phyloP scores from a whole-genome alignment of 53 echinoderm and acorn worm genomes.

The Apostichopus leukothele region DNA sequence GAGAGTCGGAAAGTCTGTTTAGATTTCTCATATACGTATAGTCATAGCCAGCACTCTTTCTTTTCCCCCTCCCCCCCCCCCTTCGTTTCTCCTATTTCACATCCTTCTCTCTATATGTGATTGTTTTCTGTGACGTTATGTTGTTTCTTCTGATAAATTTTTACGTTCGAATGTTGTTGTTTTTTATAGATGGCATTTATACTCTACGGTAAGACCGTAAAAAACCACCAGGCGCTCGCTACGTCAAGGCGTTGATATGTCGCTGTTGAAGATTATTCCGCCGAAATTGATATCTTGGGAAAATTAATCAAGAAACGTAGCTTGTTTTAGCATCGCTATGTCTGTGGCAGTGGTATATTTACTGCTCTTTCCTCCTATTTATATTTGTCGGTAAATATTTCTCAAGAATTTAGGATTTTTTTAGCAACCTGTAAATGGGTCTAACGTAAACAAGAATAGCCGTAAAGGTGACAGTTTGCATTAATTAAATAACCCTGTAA shows the following conservation, averaged over 20 bases:
- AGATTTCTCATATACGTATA: too few species aligned
- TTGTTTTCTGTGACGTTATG: too few species aligned
- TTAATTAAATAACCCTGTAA: conserved; percentile 36
- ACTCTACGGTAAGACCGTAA: conserved; percentile 23
- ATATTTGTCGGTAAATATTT: conserved; percentile 42
- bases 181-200: conserved; percentile 1
- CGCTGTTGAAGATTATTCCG: conserved; percentile 3
- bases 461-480: conserved; percentile 15
- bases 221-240: background rate
- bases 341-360: conserved; percentile 13
- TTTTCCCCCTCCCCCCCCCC: too few species aligned
- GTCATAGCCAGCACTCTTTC: too few species aligned
- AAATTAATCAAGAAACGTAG: conserved; percentile 22
- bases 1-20: too few species aligned
- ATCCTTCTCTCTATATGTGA: too few species aligned
- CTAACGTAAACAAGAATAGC: background rate
- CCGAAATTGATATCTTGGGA: conserved; percentile 30
- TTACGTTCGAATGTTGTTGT: background rate
- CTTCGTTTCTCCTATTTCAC: too few species aligned
- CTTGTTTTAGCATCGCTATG: conserved; percentile 43
- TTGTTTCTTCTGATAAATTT: too few species aligned
- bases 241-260: conserved; percentile 19
- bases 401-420: conserved; percentile 5
- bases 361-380: conserved; percentile 11
- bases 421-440: conserved; percentile 23